Percentiles rank a stretch among this genome's conserved stretches.
Conservation (phyloP, 1,140 invertebrate genomes). For the Halesus radiatus region DNA sequence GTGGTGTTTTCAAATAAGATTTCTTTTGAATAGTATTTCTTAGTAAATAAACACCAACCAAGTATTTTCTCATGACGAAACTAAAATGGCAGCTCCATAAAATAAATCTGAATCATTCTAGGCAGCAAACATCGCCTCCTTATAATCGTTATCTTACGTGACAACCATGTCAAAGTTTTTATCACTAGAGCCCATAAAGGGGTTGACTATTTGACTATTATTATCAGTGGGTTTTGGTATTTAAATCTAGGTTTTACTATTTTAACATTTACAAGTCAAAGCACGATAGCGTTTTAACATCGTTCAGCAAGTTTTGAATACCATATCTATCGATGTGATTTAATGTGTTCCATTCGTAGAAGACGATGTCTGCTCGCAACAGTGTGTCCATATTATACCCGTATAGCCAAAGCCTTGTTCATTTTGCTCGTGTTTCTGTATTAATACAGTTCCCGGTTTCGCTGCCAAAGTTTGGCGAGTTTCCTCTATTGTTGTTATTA, state of each 20-base stretch:
- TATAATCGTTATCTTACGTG: constrained; percentile 26
- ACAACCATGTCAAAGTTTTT: not conserved
- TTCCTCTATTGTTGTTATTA: constrained; percentile 42
- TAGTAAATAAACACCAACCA: no score
- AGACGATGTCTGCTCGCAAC: not conserved
- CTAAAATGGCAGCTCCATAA: not conserved
- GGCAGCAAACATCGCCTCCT: not conserved
- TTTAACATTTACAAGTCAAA: not conserved
- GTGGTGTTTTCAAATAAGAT: no score
- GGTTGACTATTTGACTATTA: not conserved
- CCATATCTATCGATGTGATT: no score
- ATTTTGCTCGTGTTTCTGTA: not conserved
- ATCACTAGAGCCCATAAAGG: not conserved
- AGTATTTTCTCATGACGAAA: no score
- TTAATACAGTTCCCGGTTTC: not conserved
- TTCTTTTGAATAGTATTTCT: no score
- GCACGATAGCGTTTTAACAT: not conserved
- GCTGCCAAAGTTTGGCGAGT: constrained; percentile 1
- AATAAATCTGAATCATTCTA: not conserved
- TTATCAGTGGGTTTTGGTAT: not conserved
- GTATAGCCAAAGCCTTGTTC: not conserved
- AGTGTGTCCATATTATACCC: not conserved
- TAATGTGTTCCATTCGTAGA: no score
- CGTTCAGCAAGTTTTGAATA: not conserved
- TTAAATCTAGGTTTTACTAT: no score